Conservation (phyloP, 2,888 invertebrate genomes). For the Pristionchus maxplancki region DNA sequence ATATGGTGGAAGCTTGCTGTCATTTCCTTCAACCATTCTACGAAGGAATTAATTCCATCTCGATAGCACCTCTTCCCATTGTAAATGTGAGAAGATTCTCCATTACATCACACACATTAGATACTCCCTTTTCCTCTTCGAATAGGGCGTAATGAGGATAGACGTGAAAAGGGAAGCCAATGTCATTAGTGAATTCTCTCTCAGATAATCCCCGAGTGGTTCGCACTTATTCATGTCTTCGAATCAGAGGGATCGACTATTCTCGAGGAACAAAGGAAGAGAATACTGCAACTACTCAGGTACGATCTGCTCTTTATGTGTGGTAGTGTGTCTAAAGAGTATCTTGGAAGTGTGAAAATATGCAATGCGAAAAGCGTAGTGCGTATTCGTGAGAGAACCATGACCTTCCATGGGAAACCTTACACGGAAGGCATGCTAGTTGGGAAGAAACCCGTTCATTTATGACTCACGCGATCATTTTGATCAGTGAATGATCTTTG, state of each 20-base stretch:
- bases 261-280: not conserved
- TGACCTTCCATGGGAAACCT: slow-evolving; percentile 4
- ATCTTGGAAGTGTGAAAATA: not conserved
- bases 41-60: not conserved
- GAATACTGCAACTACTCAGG: not conserved
- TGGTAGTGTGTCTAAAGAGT: not conserved
- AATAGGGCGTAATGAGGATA: not conserved
- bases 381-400: not conserved
- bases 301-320: not conserved
- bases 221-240: slow-evolving; percentile 62
- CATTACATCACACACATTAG: not conserved
- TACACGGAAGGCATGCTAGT: not conserved
- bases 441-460: not conserved
- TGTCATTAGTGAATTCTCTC: not conserved
- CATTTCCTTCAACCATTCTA: slow-evolving; percentile 16
- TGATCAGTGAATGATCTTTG: not conserved
- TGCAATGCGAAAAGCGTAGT: not conserved
- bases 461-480: not conserved
- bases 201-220: slow-evolving; percentile 62
- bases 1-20: not conserved
- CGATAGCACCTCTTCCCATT: slow-evolving; percentile 16
- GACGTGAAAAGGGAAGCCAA: not conserved
- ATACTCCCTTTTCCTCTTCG: not conserved
- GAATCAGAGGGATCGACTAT: slow-evolving; percentile 4
- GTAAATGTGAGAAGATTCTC: not conserved